Base-by-base conservation (phyloP, 2,113 vertebrate species). In the Agapornis roseicollis region DNA sequence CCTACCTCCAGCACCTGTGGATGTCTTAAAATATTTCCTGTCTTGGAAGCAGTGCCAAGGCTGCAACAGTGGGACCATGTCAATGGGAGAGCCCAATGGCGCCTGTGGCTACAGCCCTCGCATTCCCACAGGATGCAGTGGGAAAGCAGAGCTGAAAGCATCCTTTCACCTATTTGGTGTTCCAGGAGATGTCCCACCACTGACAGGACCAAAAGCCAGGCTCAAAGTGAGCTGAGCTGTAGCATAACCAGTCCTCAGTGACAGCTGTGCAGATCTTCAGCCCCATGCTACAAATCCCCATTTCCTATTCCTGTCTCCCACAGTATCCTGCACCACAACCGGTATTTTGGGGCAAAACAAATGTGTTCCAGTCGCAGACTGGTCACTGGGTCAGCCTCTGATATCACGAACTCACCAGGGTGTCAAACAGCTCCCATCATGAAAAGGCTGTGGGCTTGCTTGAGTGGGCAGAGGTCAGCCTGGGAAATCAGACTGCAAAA, bases 1-100 rank as follows among this genome's bases (percentile, higher is more conserved):
- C 16, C 49, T 8, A 41, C 35, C 44, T 82, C 35, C 41, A 66
- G 44, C 1, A 7, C 22, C 2, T 33, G 22, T 0, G 0, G 42
- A 18, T 58, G 25, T 78, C 44, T 37, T 39, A 41, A 49, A 44
- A 33, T 4, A 3, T 53, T 77, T 53, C 23, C 13, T 22, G 11
- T n/a, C 28, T 70, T 55, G 58, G 23, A 69, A 76, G 33, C 0
- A 1, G 64, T n/a, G 35, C 27, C 2, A 31, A 49, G 49, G 13
- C 68, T 83, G 52, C 4, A 4, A 44, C 35, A 55, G 13, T 46
- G 35, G 15, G 33, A 46, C 47, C 25, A 35, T 4, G 31, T 80
- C 64, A 61, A 52, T 33, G 44, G 65, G 46, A 71, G 20, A 63
- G 2, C 33, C 17, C 60, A 41, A 0, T 2, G 18, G 19, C 61